Evolutionary conservation across 1,140 invertebrate genomes (phyloP).

Genomic region (Philopotamus ludificatus): DNA sequence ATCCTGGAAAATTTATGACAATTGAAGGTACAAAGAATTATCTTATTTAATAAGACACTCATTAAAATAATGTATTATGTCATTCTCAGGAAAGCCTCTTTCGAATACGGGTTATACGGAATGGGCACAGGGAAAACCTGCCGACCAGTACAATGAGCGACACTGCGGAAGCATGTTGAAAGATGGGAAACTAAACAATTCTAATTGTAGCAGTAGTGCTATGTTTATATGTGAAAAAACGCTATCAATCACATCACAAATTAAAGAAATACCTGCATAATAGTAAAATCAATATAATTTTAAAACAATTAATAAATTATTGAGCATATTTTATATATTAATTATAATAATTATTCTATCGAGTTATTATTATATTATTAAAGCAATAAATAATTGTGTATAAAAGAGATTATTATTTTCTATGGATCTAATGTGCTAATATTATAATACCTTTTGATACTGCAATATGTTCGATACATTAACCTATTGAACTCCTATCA

Average conservation of each 20-base stretch:
- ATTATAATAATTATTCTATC: not conserved
- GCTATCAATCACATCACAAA: no score
- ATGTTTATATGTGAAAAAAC: conserved; percentile 26
- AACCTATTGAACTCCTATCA: no score
- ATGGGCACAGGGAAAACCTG: conserved; percentile 33
- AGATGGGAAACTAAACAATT: conserved; percentile 22
- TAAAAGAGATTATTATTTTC: no score
- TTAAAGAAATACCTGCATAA: no score
- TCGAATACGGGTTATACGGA: conserved; percentile 6
- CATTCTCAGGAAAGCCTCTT: not conserved
- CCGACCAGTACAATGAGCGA: conserved; percentile 14
- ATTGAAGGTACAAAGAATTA: conserved; percentile 1
- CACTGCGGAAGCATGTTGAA: conserved; percentile 32
- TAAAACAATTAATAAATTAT: not conserved
- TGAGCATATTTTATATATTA: not conserved
- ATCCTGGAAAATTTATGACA: not conserved
- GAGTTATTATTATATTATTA: not conserved
- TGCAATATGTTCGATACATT: no score
- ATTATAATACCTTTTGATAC: no score
- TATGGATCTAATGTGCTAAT: no score
- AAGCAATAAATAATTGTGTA: not conserved
- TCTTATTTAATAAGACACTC: no score
- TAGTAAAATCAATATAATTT: no score
- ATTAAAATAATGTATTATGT: no score
- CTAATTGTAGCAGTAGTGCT: conserved; percentile 13